A percentile compares a stretch with the other conserved stretches of the same genome.
Conservation (phyloP, 2,113 vertebrate genomes). For the Nannospalax galili region DNA sequence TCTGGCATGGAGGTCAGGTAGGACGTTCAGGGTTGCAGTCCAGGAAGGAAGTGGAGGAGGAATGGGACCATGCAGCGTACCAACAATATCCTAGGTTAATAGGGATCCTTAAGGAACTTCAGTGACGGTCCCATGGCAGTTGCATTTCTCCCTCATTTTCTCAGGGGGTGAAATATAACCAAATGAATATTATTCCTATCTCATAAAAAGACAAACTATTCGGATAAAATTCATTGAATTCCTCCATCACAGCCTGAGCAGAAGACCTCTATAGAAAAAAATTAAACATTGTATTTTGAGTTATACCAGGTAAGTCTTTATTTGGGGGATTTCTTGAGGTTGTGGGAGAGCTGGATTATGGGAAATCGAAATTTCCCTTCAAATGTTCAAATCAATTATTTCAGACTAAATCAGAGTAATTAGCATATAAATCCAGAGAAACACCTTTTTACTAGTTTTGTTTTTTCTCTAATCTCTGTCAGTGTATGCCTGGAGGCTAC, state of each 20-base stretch:
- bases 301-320: not conserved
- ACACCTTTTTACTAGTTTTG: not conserved
- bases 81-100: not conserved
- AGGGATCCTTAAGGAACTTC: not conserved
- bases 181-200: not conserved
- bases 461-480: no score
- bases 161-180: not conserved
- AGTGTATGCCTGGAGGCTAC: not conserved
- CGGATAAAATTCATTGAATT: not conserved
- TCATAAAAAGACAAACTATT: not conserved
- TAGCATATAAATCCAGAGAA: not conserved
- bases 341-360: no score
- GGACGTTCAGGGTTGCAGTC: no score
- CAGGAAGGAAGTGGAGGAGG: not conserved
- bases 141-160: not conserved
- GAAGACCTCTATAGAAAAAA: not conserved
- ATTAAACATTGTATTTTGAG: not conserved
- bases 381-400: no score
- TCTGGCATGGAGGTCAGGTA: no score
- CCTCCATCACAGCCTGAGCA: not conserved
- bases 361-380: not conserved
- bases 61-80: not conserved
- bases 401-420: no score
- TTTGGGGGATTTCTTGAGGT: not conserved
- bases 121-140: not conserved